A percentile compares a stretch with the other conserved stretches of the same genome.
Conservation (phyloP, 2,797 vertebrate genomes). For the Bufotes viridis region DNA sequence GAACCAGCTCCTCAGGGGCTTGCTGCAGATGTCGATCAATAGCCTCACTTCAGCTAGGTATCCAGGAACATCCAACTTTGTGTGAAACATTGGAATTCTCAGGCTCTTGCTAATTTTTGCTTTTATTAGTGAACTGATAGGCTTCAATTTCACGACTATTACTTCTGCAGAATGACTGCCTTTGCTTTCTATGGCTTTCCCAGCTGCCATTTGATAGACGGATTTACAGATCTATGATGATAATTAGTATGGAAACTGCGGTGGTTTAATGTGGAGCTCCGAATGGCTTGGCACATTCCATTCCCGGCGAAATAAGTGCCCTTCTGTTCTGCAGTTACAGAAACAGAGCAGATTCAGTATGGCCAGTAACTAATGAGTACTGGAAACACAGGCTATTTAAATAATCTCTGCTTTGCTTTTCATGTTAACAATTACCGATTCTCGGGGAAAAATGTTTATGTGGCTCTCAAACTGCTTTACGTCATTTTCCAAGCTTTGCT, state of each 20-base stretch:
- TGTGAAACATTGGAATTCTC: no score
- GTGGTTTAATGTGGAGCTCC: not conserved
- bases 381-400: constrained; percentile 22
- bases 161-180: not conserved
- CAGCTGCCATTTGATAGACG: constrained; percentile 24
- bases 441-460: constrained; percentile 47
- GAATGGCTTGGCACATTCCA: constrained; percentile 23
- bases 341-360: constrained; percentile 23
- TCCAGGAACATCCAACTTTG: not conserved
- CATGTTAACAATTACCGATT: constrained; percentile 58
- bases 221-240: constrained; percentile 14
- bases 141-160: not conserved
- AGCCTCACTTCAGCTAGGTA: not conserved
- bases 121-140: not conserved
- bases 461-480: constrained; percentile 51
- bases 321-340: constrained; percentile 16
- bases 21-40: not conserved
- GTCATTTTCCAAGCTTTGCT: constrained; percentile 56
- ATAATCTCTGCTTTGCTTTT: constrained; percentile 39
- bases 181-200: not conserved
- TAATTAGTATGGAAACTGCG: constrained; percentile 16
- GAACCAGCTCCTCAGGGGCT: no score
- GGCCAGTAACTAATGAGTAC: constrained; percentile 27
- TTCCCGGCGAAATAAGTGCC: not conserved
- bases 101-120: not conserved